phyloP scores from a whole-genome alignment of 2,797 vertebrate genomes.

The Helostoma temminkii region DNA sequence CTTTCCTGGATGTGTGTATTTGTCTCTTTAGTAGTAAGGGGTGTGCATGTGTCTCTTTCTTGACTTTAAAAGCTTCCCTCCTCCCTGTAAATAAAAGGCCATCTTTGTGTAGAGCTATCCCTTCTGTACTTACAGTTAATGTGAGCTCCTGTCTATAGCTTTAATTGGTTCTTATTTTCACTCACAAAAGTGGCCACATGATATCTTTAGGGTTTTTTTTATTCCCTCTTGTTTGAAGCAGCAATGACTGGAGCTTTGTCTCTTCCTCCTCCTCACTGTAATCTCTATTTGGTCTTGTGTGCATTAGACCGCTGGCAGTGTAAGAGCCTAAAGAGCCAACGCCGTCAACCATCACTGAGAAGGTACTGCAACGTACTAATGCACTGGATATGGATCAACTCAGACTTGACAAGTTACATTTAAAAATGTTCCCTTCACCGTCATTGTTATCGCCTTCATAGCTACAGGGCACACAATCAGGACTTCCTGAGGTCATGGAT shows the following conservation, averaged over 20 bases:
- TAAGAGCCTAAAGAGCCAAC: conserved; percentile 32
- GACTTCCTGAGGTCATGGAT: conserved; percentile 18
- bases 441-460: conserved; percentile 13
- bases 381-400: conserved; percentile 29
- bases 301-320: conserved; percentile 49
- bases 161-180: conserved; percentile 37
- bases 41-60: conserved; percentile 48
- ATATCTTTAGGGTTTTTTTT: conserved; percentile 38
- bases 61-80: conserved; percentile 63
- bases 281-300: conserved; percentile 65
- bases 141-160: conserved; percentile 41
- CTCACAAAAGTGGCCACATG: conserved; percentile 45
- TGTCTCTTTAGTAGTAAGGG: conserved; percentile 22
- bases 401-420: conserved; percentile 21
- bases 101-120: conserved; percentile 50
- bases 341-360: conserved; percentile 15
- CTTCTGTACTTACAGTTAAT: conserved; percentile 46
- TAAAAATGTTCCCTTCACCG: conserved; percentile 7
- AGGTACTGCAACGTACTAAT: conserved; percentile 58
- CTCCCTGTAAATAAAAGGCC: conserved; percentile 61
- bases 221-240: conserved; percentile 29
- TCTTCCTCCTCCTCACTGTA: conserved; percentile 30
- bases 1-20: conserved; percentile 37
- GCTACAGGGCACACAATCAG: conserved; percentile 6
- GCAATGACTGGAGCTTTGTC: conserved; percentile 39